Evolutionary conservation across 2,888 invertebrate genomes (phyloP).

Genomic region (Odontocolon sp.): DNA sequence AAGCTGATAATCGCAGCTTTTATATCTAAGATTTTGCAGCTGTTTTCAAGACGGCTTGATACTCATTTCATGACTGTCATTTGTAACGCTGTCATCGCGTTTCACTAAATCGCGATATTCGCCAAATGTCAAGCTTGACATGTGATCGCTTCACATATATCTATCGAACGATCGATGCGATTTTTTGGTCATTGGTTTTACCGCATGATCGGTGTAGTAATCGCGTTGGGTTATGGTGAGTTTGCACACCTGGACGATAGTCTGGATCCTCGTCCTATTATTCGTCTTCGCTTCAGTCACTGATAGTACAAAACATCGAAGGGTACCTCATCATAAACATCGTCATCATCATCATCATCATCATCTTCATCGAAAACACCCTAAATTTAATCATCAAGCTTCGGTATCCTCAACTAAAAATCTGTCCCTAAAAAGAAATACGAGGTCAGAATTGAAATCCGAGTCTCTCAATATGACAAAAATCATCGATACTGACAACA

Average conservation of each 20-base stretch:
- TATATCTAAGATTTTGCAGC: no score
- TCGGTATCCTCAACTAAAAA: background rate
- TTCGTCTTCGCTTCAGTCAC: slow-evolving; percentile 26
- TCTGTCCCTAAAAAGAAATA: background rate
- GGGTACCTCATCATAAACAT: background rate
- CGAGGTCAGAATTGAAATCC: slow-evolving; percentile 9
- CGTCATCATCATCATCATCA: slow-evolving; percentile 39
- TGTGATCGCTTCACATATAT: slow-evolving; percentile 25
- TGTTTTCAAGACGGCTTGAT: background rate
- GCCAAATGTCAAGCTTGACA: slow-evolving; percentile 48
- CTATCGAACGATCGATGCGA: slow-evolving; percentile 51
- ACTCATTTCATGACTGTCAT: slow-evolving; percentile 31
- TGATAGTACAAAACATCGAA: slow-evolving; percentile 49
- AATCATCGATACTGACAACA: background rate
- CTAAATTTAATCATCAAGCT: background rate
- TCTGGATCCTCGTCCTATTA: slow-evolving; percentile 59
- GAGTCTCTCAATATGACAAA: slow-evolving; percentile 3
- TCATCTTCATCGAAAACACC: slow-evolving; percentile 29
- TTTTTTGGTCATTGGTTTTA: slow-evolving; percentile 31
- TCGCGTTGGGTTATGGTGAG: slow-evolving; percentile 67
- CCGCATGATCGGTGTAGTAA: slow-evolving; percentile 40
- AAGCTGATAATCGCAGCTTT: no score
- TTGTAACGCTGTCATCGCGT: slow-evolving; percentile 48
- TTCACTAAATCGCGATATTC: slow-evolving; percentile 16
- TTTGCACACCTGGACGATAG: slow-evolving; percentile 38